Percentiles rank a stretch among this genome's conserved stretches.
Evolutionary conservation across 2,797 vertebrate species (phyloP).

Genomic region (Clarias fuscus): DNA sequence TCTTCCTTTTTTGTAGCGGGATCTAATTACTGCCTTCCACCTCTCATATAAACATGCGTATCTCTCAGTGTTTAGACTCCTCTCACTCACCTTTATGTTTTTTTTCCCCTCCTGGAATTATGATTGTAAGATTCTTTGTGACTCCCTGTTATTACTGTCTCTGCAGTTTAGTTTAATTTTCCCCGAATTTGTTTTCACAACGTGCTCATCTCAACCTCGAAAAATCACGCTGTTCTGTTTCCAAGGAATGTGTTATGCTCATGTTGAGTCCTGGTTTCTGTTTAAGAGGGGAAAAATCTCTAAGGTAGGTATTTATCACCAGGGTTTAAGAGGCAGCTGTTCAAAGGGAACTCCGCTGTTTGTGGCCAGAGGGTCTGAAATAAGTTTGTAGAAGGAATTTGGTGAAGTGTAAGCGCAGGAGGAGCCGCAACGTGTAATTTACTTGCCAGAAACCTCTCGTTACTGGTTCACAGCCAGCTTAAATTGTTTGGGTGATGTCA

Average conservation of each 20-base stretch:
- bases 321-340: slow-evolving; percentile 44
- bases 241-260: slow-evolving; percentile 9
- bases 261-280: slow-evolving; percentile 7
- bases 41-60: neutral
- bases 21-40: neutral
- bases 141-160: neutral
- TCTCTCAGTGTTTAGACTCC: neutral
- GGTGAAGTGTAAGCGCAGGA: slow-evolving; percentile 54
- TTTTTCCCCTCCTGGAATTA: neutral
- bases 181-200: neutral
- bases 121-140: neutral
- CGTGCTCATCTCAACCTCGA: neutral
- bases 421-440: slow-evolving; percentile 68
- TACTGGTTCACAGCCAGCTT: slow-evolving; percentile 65
- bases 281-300: slow-evolving; percentile 11
- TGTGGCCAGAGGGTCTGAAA: slow-evolving; percentile 33
- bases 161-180: neutral
- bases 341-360: slow-evolving; percentile 14
- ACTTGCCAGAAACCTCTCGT: slow-evolving; percentile 60
- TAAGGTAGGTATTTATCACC: slow-evolving; percentile 48
- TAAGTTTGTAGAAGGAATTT: slow-evolving; percentile 57
- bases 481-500: slow-evolving; percentile 75
- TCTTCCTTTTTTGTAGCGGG: neutral
- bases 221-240: slow-evolving; percentile 7
- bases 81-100: neutral